Evolutionary conservation across 2,797 vertebrate species (phyloP), one percentile per base, ranked within the genome.

Genomic region (Meda fulgida): DNA sequence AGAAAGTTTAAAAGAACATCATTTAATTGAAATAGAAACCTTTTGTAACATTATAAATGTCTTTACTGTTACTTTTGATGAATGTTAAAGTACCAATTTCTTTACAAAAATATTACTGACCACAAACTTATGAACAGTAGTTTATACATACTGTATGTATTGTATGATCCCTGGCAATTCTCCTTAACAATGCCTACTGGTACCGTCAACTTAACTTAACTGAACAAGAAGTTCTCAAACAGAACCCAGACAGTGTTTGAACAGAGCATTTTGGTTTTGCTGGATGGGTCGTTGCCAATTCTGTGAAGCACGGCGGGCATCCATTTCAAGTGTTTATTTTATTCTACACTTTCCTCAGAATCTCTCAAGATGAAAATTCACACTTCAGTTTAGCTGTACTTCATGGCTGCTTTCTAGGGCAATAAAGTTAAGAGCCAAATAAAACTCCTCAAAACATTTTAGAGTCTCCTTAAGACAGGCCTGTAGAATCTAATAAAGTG

Each of bases 361-460:
- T 78, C 11, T 34, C 55, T 80, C 7, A 16, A 53, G 40, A 80
- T 63, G 55, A 78, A 75, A 51, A 75, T 66, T 48, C 43, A 65
- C 29, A 72, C 43, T 31, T 82, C 55, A 63, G 38, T 60, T 78
- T 40, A 78, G 43, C 36, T 26, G 36, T 38, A 38, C 40, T 71
- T 73, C 69, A 46, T 9, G 21, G 8, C 65, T 60, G 51, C 66
- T 60, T 60, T 63, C 66, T 48, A 72, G 36, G 69, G 69, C n/a
- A 58, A 55, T 79, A 83, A 75, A 83, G 19, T 83, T 67, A 75
- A 83, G 40, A 83, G 48, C 36, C 23, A 26, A 80, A 80, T 66
- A 55, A 83, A 86, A 71, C 51, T 63, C 18, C 26, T 72, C 13
- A 23, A 60, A 81, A 60, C 51, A 48, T 43, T 72, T 72, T 31